phyloP scores from a whole-genome alignment of 1,140 invertebrate genomes.

The fruit fly (Drosophila melanogaster) region DNA sequence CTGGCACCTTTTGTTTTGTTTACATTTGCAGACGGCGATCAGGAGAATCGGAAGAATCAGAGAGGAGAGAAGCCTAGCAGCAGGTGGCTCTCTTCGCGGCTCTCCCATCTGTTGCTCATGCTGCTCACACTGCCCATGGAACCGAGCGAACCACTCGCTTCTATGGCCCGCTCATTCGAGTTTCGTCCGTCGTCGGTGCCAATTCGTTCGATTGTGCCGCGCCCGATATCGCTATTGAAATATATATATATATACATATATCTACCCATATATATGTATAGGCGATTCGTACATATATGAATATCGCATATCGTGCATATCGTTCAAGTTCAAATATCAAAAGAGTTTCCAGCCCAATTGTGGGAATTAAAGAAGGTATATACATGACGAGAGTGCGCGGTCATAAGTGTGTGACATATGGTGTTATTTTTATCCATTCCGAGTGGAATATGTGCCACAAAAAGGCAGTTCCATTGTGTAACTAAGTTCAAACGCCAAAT shows the following conservation, averaged over 20 bases:
- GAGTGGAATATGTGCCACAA: conserved; percentile 37
- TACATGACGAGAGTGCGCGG: conserved; percentile 42
- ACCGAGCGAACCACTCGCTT: conserved; percentile 11
- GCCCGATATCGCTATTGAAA: conserved; percentile 62
- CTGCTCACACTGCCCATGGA: conserved; percentile 18
- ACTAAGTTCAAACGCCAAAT: conserved; percentile 34
- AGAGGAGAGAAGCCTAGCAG: conserved; percentile 24
- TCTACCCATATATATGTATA: conserved; percentile 45
- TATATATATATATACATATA: conserved; percentile 53
- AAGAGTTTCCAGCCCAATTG: conserved; percentile 57
- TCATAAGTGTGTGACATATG: conserved; percentile 75
- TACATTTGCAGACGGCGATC: conserved; percentile 68
- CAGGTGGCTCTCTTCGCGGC: conserved; percentile 26
- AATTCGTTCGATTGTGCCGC: conserved; percentile 68
- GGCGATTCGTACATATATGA: conserved; percentile 29
- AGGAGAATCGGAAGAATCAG: conserved; percentile 15
- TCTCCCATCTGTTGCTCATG: conserved; percentile 22
- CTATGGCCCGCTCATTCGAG: conserved; percentile 60
- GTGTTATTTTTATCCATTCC: conserved; percentile 62
- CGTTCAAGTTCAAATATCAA: conserved; percentile 74
- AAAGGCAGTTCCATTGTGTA: conserved; percentile 68
- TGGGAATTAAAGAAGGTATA: conserved; percentile 50
- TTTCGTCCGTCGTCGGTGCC: conserved; percentile 75
- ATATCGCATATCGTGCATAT: conserved; percentile 32
- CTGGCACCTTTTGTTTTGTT: conserved; percentile 66